Evolutionary conservation across 2,113 vertebrate genomes (phyloP), one percentile per base, ranked within the genome.

Genomic region (Brachypodius melanocephalos): DNA sequence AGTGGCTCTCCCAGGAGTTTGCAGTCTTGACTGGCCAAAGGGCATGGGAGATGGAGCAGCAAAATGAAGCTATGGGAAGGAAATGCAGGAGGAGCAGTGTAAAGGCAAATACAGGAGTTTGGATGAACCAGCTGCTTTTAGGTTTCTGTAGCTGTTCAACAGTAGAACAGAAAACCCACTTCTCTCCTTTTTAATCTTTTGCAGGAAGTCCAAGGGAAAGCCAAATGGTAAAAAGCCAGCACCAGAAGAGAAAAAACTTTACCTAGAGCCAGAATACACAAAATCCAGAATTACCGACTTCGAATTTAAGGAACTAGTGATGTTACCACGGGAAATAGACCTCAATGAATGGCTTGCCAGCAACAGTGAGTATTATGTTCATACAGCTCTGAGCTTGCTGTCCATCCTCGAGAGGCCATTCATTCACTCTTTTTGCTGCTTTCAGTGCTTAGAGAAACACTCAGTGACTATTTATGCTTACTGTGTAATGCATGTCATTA

Each of bases 341-440:
- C 99, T 99, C 97, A 99, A 99, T 2, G 99, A 99, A 98, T 99
- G 99, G 99, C 98, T 99, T 79, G 99, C 99, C 95, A 99, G 98
- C 98, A 99, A 99, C 97, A 99, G 99, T 99, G 96, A 98, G 99
- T 98, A 85, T 66, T 46, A 21, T 32, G 43, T 57, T 55, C 2
- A 1, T 42, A 17, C 26, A 52, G 18, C 36, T 63, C 55, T 17
- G 19, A 63, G 79, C 48, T 59, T 90, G 43, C 74, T 80, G 71
- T 25, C 93, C 79, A 38, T 28, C 14, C 38, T 84, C 5, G 9
- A 49, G 71, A 12, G 25, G n/a, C 25, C 61, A 24, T 59, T 95
- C n/a, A 31, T 62, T 93, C 52, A 43, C 28, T 68, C 46, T n/a
- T 93, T 43, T 71, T 74, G 61, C 91, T 86, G 85, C 40, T 91